These are phyloP conservation scores for Spilosoma lubricipeda DNA, from an alignment of 2,888 invertebrate species.

Conservation along the genomic window DNA sequence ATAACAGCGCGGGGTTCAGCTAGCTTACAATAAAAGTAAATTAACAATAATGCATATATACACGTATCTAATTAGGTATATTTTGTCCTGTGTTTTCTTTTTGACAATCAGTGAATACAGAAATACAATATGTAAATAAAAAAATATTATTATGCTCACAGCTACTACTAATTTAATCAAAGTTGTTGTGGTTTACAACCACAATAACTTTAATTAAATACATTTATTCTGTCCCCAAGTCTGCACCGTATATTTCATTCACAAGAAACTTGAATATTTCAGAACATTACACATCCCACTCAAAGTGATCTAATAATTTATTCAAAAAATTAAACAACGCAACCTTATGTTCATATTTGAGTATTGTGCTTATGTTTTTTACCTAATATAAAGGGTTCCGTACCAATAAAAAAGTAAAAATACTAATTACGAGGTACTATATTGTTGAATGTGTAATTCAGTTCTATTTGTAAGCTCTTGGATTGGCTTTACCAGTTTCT, in stretches of 20 bases:
- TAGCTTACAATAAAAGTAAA: too few relatives aligned
- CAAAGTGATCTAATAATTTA: constrained; percentile 63
- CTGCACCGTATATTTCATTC: constrained; percentile 44
- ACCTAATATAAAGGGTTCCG: constrained; percentile 26
- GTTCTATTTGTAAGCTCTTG: too few relatives aligned
- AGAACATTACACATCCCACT: constrained; percentile 61
- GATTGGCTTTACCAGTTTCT: too few relatives aligned
- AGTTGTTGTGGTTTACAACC: too few relatives aligned
- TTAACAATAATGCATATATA: background rate
- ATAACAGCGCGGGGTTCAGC: too few relatives aligned
- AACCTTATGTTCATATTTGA: constrained; percentile 49
- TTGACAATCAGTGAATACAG: background rate
- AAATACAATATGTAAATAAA: background rate
- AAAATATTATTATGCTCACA: background rate
- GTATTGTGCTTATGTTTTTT: constrained; percentile 35
- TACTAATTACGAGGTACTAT: constrained; percentile 11
- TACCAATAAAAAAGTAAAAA: constrained; percentile 43
- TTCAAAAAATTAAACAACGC: constrained; percentile 65
- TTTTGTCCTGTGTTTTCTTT: background rate
- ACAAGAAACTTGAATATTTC: constrained; percentile 63
- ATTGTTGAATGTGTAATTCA: too few relatives aligned
- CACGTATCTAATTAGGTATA: background rate
- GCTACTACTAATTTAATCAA: too few relatives aligned
- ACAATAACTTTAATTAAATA: constrained; percentile 20
- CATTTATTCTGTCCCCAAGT: constrained; percentile 40